Conservation (phyloP, 1,140 invertebrate species). For the Cydia pomonella region DNA sequence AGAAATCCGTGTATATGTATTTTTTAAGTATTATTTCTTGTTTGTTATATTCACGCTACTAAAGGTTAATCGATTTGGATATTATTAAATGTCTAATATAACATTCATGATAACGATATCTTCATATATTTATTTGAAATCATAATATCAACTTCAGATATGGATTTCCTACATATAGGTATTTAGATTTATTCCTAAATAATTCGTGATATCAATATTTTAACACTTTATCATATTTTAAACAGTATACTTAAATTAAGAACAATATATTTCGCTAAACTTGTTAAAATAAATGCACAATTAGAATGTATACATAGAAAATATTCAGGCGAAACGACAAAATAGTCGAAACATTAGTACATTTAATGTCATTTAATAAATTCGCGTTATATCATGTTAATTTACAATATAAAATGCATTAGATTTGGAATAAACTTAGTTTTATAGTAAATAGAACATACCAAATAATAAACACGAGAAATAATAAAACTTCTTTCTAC, state of each 20-base stretch:
- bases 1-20: too few species aligned
- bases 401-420: constrained; percentile 12
- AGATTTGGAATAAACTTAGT: background rate
- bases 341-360: background rate
- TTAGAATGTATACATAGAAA: constrained; percentile 5
- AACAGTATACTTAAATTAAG: background rate
- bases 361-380: background rate
- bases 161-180: background rate
- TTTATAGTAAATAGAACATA: background rate
- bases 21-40: too few species aligned
- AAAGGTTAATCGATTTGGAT: too few species aligned
- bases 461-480: background rate
- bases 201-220: background rate
- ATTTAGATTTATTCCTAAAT: background rate
- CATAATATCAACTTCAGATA: too few species aligned
- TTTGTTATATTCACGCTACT: too few species aligned
- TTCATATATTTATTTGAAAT: too few species aligned
- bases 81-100: too few species aligned
- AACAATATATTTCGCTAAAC: background rate
- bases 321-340: background rate
- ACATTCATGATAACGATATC: too few species aligned
- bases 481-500: background rate
- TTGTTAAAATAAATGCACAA: constrained; percentile 4
- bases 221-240: background rate
- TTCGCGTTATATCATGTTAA: background rate